Evolutionary conservation across 2,888 invertebrate genomes (phyloP), one percentile per base, ranked within the genome.

Genomic region (Drosophila planitibia): DNA sequence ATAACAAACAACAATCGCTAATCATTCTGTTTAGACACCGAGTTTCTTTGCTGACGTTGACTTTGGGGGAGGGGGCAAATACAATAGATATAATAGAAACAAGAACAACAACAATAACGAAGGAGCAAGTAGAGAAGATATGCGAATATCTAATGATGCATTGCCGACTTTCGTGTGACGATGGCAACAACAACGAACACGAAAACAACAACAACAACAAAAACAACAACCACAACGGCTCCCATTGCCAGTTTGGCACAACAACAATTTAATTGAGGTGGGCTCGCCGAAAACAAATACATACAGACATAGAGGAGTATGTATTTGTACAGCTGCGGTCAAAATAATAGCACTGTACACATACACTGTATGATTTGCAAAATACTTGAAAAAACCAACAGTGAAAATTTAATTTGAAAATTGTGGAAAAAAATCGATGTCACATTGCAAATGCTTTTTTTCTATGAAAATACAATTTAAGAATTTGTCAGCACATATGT

Each of bases 201-300:
- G 22, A 22, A 22, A 22, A 22, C 22, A 7, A 28, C 28, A 9
- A 9, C 3, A 9, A 3, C 10, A 10, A 22, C 19, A 51, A 51
- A 0, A 51, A n/a, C 51, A 32, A 16, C 35, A 54, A 28, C 5
- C 4, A 28, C 4, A n/a, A 39, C 28, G 28, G 55, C 28, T 19
- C 5, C 0, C 37, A 37, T 7, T 57, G 53, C 30, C 28, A 30
- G 35, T 30, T 60, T 9, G 30, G 55, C 54, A 52, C 79, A 82
- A 84, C 70, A 82, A 71, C 70, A 67, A 82, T 78, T 72, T 82
- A 75, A 85, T 85, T 82, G 82, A 82, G 82, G 82, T 82, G 82
- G 82, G 82, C 68, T 83, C 79, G 70, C 61, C 72, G 25, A 66
- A 72, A 25, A 49, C 28, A 59, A 28, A n/a, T 28, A 37, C 28